Evolutionary conservation across 2,113 vertebrate genomes (phyloP).

Genomic region (Rhabdornis inornatus): DNA sequence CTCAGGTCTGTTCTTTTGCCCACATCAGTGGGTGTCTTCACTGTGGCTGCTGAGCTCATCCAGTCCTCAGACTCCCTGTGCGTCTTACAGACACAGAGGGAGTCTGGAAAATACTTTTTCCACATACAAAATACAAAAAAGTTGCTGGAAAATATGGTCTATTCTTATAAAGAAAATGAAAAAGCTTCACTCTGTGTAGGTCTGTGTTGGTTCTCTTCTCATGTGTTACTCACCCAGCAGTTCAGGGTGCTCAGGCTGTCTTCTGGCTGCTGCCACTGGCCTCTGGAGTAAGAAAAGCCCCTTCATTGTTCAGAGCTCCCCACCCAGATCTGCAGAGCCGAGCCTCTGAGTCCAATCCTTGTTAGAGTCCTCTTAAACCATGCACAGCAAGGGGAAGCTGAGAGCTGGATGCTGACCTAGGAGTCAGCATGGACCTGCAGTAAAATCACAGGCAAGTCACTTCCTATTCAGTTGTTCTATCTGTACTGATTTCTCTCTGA

Average conservation of each 20-base stretch:
- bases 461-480: background rate
- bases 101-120: no score
- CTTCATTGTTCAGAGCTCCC: background rate
- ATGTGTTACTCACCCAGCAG: background rate
- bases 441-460: background rate
- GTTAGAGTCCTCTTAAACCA: background rate
- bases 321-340: background rate
- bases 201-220: background rate
- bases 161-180: background rate
- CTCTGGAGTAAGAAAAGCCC: fast-evolving
- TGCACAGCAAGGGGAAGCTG: background rate
- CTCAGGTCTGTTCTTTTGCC: background rate
- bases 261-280: background rate
- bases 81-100: background rate
- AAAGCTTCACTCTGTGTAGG: background rate
- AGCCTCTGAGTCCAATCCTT: background rate
- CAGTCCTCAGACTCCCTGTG: background rate
- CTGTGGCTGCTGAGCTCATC: background rate
- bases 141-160: background rate
- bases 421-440: background rate
- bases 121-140: no score
- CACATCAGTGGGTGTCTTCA: background rate
- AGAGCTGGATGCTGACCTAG: background rate
- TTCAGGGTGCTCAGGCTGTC: background rate
- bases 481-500: background rate